Percentiles rank a stretch among this genome's conserved stretches.
phyloP scores from a whole-genome alignment of 1,140 invertebrate genomes.

The Cydia pomonella region DNA sequence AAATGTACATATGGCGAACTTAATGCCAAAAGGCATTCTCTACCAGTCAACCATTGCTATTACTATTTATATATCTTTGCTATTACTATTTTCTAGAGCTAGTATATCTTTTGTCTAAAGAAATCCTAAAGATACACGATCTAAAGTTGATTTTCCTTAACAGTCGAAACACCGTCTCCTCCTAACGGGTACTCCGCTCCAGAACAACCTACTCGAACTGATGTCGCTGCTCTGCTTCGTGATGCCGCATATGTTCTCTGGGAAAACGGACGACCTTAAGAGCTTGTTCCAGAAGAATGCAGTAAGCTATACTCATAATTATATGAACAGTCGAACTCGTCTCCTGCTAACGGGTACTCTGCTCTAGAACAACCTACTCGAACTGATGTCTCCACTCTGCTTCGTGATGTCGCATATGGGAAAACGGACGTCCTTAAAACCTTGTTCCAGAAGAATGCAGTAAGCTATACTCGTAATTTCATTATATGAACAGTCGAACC shows the following conservation, averaged over 20 bases:
- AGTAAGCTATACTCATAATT: slow-evolving; percentile 77
- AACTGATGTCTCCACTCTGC: slow-evolving; percentile 96
- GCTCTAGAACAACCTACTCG: slow-evolving; percentile 97
- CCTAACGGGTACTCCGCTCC: slow-evolving; percentile 95
- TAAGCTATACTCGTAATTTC: slow-evolving; percentile 75
- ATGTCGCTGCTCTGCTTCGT: slow-evolving; percentile 98
- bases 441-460: slow-evolving; percentile 89
- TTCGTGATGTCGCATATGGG: slow-evolving; percentile 97
- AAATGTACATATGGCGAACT: too few species aligned
- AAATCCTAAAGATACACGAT: too few species aligned
- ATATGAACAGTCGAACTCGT: slow-evolving; percentile 88
- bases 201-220: slow-evolving; percentile 97
- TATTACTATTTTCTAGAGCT: too few species aligned
- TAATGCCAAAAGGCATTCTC: too few species aligned
- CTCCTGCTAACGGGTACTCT: slow-evolving; percentile 95
- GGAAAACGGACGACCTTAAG: slow-evolving; percentile 93
- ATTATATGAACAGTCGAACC: slow-evolving; percentile 88
- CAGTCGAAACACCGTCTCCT: slow-evolving; percentile 91
- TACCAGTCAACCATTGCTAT: too few species aligned
- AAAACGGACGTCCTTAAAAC: slow-evolving; percentile 94
- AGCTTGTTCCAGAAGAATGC: slow-evolving; percentile 90
- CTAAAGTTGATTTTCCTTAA: not conserved
- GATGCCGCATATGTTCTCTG: slow-evolving; percentile 96
- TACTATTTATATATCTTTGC: too few species aligned
- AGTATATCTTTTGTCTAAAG: too few species aligned